Evolutionary conservation across 2,113 vertebrate genomes (phyloP).

Genomic region (Ivindomyrus marchei): DNA sequence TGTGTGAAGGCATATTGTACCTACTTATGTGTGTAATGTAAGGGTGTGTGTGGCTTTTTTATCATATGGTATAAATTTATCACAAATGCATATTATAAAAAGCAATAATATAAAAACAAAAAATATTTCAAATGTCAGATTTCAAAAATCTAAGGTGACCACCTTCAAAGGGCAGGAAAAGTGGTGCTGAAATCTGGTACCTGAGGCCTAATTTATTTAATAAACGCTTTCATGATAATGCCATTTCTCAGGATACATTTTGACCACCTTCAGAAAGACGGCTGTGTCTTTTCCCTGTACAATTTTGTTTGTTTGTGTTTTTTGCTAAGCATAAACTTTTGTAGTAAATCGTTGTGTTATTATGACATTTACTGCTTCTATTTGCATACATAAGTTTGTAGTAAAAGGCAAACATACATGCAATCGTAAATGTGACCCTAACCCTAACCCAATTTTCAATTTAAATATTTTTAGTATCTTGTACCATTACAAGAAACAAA

Average conservation of each 20-base stretch:
- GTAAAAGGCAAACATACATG: background rate
- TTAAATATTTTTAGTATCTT: background rate
- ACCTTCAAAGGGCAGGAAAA: background rate
- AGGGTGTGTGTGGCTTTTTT: background rate
- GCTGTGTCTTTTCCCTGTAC: background rate
- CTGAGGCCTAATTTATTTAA: background rate
- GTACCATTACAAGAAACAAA: background rate
- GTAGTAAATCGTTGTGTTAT: background rate
- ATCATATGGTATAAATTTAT: background rate
- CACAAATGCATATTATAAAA: background rate
- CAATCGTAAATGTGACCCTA: background rate
- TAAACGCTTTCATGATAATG: background rate
- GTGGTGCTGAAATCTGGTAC: background rate
- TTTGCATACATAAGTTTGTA: background rate
- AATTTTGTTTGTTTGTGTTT: background rate
- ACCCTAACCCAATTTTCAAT: too few species aligned
- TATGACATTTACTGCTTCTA: background rate
- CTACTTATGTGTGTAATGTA: background rate
- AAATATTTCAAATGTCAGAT: background rate
- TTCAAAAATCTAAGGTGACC: background rate
- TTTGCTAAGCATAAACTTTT: background rate
- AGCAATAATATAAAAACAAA: background rate
- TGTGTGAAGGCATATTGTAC: background rate
- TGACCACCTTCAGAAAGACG: background rate
- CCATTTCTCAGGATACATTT: background rate